Evolutionary conservation across 35 echinoderm and acorn worm genomes (phyloP).

Genomic region (Hemicentrotus pulcherrimus): DNA sequence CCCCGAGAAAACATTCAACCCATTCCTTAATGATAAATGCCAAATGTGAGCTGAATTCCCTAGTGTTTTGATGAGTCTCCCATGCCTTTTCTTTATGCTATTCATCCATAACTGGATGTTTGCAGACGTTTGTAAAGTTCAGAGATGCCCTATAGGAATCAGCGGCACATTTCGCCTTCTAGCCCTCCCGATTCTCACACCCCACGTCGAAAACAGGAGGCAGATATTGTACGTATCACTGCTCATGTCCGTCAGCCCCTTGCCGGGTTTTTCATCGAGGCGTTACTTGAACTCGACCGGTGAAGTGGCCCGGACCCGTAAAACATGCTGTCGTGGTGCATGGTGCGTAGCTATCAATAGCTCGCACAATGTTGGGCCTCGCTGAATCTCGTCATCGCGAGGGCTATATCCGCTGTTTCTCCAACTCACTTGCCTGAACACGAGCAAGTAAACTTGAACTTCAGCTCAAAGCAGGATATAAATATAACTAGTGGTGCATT

Average conservation of each 20-base stretch:
- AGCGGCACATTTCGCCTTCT: neutral
- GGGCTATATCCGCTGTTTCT: neutral
- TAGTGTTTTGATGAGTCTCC: neutral
- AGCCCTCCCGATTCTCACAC: neutral
- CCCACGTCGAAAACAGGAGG: neutral
- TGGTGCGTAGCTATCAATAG: conserved; percentile 10
- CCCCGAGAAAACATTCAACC: neutral
- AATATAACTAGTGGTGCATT: conserved; percentile 18
- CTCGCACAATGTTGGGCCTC: neutral
- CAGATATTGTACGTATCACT: conserved; percentile 1
- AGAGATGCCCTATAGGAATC: neutral
- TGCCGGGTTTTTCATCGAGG: conserved; percentile 14
- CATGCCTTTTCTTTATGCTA: neutral
- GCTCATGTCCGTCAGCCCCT: neutral
- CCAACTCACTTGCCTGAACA: neutral
- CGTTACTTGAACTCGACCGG: conserved; percentile 38
- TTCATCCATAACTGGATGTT: neutral
- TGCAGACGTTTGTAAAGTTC: neutral
- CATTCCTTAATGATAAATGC: neutral
- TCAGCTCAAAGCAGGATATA: neutral
- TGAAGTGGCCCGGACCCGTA: neutral
- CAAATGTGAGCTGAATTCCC: neutral
- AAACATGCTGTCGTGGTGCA: neutral
- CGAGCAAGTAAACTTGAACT: neutral
- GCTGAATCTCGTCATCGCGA: neutral